Base-by-base conservation (phyloP, 1,140 invertebrate species). In the Amyelois transitella region DNA sequence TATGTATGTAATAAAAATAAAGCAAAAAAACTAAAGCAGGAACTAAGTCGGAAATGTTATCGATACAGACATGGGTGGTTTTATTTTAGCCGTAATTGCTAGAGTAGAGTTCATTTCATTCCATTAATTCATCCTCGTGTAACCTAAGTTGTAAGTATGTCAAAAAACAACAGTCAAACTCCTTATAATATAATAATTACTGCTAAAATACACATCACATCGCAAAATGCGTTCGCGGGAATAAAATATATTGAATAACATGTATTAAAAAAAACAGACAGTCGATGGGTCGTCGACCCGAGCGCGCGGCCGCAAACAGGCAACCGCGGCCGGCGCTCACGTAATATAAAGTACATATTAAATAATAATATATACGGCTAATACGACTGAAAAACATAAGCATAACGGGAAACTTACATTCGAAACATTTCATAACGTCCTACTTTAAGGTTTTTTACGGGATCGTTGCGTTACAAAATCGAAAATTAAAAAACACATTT, bases 121-220 rank as follows among this genome's bases (percentile, higher is more conserved):
- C 75, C 77, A 88, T 82, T 77, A 83, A 66, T 80, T 88, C 78
- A 76, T 83, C 55, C 69, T 77, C 76, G 66, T 69, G 72, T 82
- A 83, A 75, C 79, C 82, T 87, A 86, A 79, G 79, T 88, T 85
- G 82, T 88, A 85, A 88, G 84, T 86, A 78, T 87, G 82, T 86
- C 84, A 88, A 88, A 85, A 86, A 88, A 87, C 85, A 87, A 87
- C 88, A 89, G 83, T 88, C 79, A 81, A 90, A 90, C 89, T 89
- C 86, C 89, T 90, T 90, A 91, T 79, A 89, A 84, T 83, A 86
- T 85, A 85, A 86, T 88, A 90, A 91, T 91, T 91, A 93, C 90
- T 90, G 92, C 92, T 93, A 93, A 93, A 93, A 92, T 92, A 93
- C 91, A 93, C 91, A 93, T 93, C 92, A 93, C 92, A 92, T 93